Base-by-base conservation (phyloP, 2,888 invertebrate genomes). In the Cosmia pyralina region DNA sequence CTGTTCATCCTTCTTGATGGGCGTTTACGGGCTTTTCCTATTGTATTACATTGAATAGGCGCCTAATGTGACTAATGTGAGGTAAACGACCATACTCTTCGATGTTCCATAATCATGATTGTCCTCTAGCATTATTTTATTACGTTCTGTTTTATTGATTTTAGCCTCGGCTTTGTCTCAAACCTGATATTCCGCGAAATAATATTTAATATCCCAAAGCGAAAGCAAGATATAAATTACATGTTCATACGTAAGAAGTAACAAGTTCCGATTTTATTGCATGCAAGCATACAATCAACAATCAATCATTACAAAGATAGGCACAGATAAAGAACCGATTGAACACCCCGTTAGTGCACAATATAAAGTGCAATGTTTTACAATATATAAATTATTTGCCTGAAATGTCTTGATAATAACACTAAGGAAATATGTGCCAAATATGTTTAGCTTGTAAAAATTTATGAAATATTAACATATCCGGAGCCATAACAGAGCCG, bases 11-110 rank as follows among this genome's bases (percentile, higher is more conserved):
- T 60, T 67, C 17, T 68, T 69, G 28, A 62, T 69, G 57, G 69
- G 65, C 52, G 67, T 69, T 48, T 64, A 59, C 48, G 50, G 63
- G 66, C 50, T 66, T 44, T 76, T 75, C 34, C 63, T 79, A 78
- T 79, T 75, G 72, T 74, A 68, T 69, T 62, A 57, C 38, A 71
- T 70, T 78, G 64, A 84, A 84, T 73, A 72, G 62, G 55, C 77
- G 60, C 70, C 28, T 28, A 76, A 72, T 79, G 69, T 78, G 28
- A 63, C 59, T 60, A 68, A 38, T 17, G 34, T 48, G 60, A 66
- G 73, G 73, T 77, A 79, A 64, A 84, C 69, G 76, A 59, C 81
- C 41, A 41, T 41, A 41, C 41, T 41, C 41, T 41, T 41, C 41
- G 41, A 41, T 8, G 8, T 41, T 41, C 41, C 8, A 0, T 8